Conservation (phyloP, 2,113 vertebrate species). For the Herpetotheres cachinnans region DNA sequence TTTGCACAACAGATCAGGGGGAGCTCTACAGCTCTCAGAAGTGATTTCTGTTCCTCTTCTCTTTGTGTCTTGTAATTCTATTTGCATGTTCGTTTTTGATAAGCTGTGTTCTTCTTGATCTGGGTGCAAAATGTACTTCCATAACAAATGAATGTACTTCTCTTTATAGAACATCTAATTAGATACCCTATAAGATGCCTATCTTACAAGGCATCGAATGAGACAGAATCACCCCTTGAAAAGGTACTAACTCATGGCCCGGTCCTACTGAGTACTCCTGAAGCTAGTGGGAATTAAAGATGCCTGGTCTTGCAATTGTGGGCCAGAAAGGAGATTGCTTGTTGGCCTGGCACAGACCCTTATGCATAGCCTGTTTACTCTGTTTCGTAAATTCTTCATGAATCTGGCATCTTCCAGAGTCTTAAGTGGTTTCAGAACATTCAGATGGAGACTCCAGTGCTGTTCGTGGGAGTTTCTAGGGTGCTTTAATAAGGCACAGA, state of each 20-base stretch:
- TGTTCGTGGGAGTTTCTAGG: background rate
- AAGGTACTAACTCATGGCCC: background rate
- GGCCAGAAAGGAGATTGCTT: background rate
- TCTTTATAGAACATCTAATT: background rate
- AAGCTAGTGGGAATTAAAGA: background rate
- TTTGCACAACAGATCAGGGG: background rate
- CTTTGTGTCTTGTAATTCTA: background rate
- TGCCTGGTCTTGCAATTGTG: background rate
- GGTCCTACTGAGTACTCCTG: background rate
- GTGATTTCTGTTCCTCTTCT: background rate
- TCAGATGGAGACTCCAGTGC: accelerated
- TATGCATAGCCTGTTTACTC: background rate
- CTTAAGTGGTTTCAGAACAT: background rate
- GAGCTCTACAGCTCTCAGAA: background rate
- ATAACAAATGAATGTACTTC: background rate
- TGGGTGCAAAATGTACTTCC: background rate
- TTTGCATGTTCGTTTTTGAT: background rate
- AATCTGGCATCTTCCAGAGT: background rate
- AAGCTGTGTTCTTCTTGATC: background rate
- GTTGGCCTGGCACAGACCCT: background rate
- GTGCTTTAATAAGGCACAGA: background rate
- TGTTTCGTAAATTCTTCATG: background rate
- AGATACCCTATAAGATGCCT: background rate
- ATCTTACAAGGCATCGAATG: background rate
- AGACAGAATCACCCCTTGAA: background rate